phyloP scores from a whole-genome alignment of 1,140 invertebrate genomes.

The Contarinia nasturtii region DNA sequence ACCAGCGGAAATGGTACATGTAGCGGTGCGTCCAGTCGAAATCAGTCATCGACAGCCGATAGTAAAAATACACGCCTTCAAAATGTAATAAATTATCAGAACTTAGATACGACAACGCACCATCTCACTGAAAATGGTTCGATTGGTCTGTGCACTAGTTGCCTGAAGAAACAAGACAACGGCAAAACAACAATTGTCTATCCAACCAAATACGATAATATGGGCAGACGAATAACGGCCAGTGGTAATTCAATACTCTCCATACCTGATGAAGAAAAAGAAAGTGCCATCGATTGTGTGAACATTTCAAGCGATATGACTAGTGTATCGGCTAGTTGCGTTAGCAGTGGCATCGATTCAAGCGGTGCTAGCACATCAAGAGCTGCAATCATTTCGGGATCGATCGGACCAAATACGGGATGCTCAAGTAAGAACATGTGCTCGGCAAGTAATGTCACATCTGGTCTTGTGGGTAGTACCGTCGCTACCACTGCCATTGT shows the following conservation, averaged over 20 bases:
- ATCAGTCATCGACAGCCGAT: neutral
- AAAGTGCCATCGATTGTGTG: neutral
- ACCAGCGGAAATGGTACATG: constrained; percentile 3
- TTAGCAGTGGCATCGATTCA: too few relatives aligned
- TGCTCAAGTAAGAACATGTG: too few relatives aligned
- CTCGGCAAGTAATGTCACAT: too few relatives aligned
- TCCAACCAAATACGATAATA: constrained; percentile 55
- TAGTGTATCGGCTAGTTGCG: too few relatives aligned
- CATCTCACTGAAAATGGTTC: neutral
- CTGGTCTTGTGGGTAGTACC: too few relatives aligned
- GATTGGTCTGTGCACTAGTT: neutral
- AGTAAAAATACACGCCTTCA: neutral
- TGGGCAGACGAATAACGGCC: constrained; percentile 72
- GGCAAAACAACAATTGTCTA: constrained; percentile 6
- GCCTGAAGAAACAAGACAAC: constrained; percentile 5
- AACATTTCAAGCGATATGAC: too few relatives aligned
- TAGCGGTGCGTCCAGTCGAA: constrained; percentile 10
- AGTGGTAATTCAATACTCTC: constrained; percentile 67
- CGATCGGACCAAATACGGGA: too few relatives aligned
- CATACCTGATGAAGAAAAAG: constrained; percentile 36
- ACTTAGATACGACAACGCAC: constrained; percentile 15
- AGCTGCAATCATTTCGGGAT: too few relatives aligned
- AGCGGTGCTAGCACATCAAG: too few relatives aligned
- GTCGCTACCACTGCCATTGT: too few relatives aligned
- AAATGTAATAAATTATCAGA: constrained; percentile 17